phyloP scores from a whole-genome alignment of 2,888 invertebrate genomes.

The Troilus luridus region DNA sequence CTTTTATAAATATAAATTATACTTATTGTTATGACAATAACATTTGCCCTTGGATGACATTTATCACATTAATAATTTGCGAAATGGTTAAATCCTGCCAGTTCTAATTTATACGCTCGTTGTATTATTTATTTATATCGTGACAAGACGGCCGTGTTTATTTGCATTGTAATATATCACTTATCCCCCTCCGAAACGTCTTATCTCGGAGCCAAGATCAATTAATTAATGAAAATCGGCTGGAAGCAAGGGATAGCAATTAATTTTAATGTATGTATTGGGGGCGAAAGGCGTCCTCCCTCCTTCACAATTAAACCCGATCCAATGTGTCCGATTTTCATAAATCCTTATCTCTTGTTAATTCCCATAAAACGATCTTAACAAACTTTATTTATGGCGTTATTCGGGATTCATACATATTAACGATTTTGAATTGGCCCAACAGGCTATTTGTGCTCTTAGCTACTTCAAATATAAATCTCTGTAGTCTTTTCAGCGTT shows the following conservation, averaged over 20 bases:
- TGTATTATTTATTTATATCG: neutral
- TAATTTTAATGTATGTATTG: slow-evolving; percentile 37
- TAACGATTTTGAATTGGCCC: too few relatives aligned
- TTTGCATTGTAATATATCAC: slow-evolving; percentile 12
- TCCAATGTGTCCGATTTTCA: neutral
- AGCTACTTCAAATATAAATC: too few relatives aligned
- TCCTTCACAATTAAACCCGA: neutral
- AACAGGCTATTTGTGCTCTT: too few relatives aligned
- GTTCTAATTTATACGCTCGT: neutral
- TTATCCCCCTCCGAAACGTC: neutral
- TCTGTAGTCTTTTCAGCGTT: too few relatives aligned
- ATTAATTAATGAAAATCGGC: slow-evolving; percentile 30
- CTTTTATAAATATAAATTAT: too few relatives aligned
- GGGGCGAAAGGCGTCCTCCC: neutral
- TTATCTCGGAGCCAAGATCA: neutral
- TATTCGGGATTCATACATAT: too few relatives aligned
- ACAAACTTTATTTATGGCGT: neutral
- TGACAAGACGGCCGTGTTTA: neutral
- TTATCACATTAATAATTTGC: neutral
- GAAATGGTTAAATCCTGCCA: neutral
- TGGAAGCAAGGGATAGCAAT: neutral
- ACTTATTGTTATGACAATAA: neutral
- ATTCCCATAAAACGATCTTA: neutral
- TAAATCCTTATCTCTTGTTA: neutral
- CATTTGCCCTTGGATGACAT: neutral